Evolutionary conservation across 2,797 vertebrate species (phyloP).

Genomic region (Zenarchopterus dispar): DNA sequence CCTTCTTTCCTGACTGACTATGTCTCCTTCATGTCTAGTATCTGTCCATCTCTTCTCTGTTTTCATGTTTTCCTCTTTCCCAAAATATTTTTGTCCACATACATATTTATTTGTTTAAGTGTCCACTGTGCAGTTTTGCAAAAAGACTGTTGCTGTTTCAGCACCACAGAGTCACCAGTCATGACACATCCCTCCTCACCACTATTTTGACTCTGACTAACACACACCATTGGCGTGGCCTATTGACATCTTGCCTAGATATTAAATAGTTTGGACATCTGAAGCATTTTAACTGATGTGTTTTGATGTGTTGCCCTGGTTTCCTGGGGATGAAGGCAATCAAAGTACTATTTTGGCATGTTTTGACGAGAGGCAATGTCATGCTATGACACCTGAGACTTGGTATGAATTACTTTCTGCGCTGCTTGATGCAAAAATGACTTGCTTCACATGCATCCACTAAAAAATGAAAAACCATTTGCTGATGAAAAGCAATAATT

Average conservation of each 20-base stretch:
- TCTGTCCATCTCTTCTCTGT: too few relatives aligned
- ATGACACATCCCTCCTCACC: slow-evolving; percentile 58
- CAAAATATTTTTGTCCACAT: too few relatives aligned
- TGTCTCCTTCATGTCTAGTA: too few relatives aligned
- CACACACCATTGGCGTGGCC: slow-evolving; percentile 52
- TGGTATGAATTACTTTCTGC: slow-evolving; percentile 24
- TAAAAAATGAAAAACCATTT: not conserved
- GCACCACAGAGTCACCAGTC: slow-evolving; percentile 56
- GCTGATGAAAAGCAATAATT: not conserved
- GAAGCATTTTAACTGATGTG: slow-evolving; percentile 70
- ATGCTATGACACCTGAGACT: slow-evolving; percentile 21
- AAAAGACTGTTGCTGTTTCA: slow-evolving; percentile 66
- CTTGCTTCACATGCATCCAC: not conserved
- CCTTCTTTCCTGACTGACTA: too few relatives aligned
- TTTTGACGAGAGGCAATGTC: slow-evolving; percentile 1
- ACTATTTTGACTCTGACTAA: slow-evolving; percentile 51
- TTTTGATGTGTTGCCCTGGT: slow-evolving; percentile 64
- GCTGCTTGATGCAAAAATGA: slow-evolving; percentile 14
- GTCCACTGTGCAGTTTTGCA: slow-evolving; percentile 50
- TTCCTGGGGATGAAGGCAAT: slow-evolving; percentile 47
- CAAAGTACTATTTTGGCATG: slow-evolving; percentile 42
- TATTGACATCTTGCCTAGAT: slow-evolving; percentile 47
- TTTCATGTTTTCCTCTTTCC: too few relatives aligned
- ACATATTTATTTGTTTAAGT: slow-evolving; percentile 30
- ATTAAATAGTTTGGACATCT: slow-evolving; percentile 68